Percentiles rank a stretch among this genome's conserved stretches.
These are phyloP conservation scores for Aurelia aurita DNA, from an alignment of 30 jellyfish, hydroid and myxozoan species.

Conservation along the genomic window DNA sequence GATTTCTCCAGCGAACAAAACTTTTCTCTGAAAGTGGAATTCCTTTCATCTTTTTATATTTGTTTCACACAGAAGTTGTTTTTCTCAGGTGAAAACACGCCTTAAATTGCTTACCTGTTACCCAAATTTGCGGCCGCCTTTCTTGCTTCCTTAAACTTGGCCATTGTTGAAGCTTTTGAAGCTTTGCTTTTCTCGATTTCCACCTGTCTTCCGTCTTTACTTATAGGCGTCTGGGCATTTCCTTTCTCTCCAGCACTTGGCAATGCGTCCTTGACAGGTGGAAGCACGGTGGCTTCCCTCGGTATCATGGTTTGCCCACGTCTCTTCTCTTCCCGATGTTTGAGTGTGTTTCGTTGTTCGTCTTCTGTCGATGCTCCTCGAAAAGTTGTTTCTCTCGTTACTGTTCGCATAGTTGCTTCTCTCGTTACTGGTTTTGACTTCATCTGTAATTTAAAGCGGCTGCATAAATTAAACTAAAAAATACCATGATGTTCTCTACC, in stretches of 20 bases:
- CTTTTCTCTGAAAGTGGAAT: no score
- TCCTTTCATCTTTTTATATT: no score
- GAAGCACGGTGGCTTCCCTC: no score
- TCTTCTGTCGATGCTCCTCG: no score
- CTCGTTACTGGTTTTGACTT: slow-evolving; percentile 78
- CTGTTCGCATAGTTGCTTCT: slow-evolving; percentile 9
- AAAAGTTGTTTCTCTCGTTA: no score
- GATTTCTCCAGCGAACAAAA: no score
- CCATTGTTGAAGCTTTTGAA: neutral
- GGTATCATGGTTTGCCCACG: neutral
- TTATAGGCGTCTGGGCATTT: neutral
- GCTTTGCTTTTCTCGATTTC: neutral
- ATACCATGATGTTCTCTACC: no score
- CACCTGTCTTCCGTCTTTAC: neutral
- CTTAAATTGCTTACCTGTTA: neutral
- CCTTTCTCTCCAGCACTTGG: no score
- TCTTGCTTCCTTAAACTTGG: slow-evolving; percentile 1
- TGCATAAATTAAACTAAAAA: no score
- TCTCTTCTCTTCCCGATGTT: slow-evolving; percentile 11
- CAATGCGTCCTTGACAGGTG: no score
- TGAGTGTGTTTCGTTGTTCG: no score
- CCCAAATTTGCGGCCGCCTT: slow-evolving; percentile 19
- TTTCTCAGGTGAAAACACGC: neutral
- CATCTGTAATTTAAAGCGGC: neutral
- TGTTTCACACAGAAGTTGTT: no score